Percentiles rank a stretch among this genome's conserved stretches.
Evolutionary conservation across 1,140 invertebrate genomes (phyloP).

Genomic region (Conus betulinus): DNA sequence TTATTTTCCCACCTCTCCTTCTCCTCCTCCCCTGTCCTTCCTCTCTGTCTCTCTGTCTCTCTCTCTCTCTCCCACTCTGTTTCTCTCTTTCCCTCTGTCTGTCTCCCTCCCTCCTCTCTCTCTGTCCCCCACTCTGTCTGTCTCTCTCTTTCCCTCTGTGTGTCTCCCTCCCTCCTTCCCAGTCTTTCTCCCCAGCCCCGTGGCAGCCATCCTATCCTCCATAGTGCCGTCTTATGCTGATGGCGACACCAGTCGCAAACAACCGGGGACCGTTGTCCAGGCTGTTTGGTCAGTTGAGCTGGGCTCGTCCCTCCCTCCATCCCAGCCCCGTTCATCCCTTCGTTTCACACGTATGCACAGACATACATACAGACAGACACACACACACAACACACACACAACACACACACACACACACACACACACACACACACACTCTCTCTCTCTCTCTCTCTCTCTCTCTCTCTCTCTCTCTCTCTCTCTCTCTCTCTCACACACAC

Average conservation of each 20-base stretch:
- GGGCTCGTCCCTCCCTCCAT: too few species aligned
- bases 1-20: background rate
- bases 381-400: too few species aligned
- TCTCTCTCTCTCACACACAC: background rate
- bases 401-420: too few species aligned
- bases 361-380: too few species aligned
- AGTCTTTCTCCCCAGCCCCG: background rate
- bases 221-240: too few species aligned
- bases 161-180: background rate
- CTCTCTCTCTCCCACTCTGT: background rate
- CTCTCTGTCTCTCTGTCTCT: background rate
- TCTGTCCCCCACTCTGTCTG: background rate
- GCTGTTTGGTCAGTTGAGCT: background rate
- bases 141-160: background rate
- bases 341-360: too few species aligned
- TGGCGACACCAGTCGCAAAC: background rate
- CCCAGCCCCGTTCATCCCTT: too few species aligned
- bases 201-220: too few species aligned
- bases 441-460: too few species aligned
- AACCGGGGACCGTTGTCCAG: background rate
- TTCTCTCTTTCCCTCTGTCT: background rate
- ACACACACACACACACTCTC: too few species aligned
- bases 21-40: background rate
- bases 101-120: background rate
- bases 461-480: background rate